Conservation (phyloP, 2,113 vertebrate species). For the Chrysemys picta region DNA sequence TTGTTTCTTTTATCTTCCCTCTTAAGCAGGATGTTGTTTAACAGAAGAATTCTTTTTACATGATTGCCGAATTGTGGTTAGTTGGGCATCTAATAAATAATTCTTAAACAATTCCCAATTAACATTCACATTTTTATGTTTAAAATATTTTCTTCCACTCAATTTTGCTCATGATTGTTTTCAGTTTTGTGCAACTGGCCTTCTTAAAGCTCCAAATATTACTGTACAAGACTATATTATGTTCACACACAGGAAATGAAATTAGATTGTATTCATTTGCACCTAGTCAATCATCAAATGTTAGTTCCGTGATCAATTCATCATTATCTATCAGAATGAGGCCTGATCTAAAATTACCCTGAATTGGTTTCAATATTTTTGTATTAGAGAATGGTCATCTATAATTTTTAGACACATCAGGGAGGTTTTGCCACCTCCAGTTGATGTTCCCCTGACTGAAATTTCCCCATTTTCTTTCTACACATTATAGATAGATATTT, state of each 20-base stretch:
- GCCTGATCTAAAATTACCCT: not conserved
- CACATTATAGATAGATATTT: not conserved
- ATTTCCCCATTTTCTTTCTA: not conserved
- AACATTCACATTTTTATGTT: not conserved
- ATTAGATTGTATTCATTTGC: not conserved
- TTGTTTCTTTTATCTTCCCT: not conserved
- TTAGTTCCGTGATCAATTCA: not conserved
- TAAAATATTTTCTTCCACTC: not conserved
- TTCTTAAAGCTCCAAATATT: not conserved
- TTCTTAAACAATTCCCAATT: too few species aligned
- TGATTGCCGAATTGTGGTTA: too few species aligned
- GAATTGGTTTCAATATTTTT: not conserved
- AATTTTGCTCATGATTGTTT: not conserved
- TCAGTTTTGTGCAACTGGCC: not conserved
- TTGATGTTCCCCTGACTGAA: not conserved
- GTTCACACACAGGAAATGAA: not conserved
- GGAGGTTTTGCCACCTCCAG: not conserved
- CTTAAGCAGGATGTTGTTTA: not conserved
- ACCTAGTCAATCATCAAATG: not conserved
- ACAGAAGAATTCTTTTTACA: not conserved
- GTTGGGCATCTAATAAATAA: too few species aligned
- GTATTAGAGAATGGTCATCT: not conserved
- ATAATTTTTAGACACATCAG: not conserved
- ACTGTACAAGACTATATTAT: not conserved
- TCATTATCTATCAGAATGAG: not conserved